phyloP scores from a whole-genome alignment of 2,113 vertebrate genomes.

The Alosa alosa region DNA sequence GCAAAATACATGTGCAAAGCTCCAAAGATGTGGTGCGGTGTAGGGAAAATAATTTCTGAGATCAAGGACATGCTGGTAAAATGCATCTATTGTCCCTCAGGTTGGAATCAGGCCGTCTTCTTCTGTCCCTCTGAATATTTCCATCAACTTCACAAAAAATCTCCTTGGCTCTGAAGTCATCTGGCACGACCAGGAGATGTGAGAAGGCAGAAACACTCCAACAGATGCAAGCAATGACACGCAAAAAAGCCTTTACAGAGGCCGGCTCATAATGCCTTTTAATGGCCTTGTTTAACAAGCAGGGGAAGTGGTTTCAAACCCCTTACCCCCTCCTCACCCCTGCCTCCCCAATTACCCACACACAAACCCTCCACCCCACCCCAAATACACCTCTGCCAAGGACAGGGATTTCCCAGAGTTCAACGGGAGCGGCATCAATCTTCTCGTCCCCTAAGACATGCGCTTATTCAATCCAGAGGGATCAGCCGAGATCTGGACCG shows the following conservation, averaged over 20 bases:
- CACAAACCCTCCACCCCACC: conserved; percentile 53
- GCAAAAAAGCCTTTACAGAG: conserved; percentile 51
- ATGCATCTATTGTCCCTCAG: background rate
- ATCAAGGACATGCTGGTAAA: background rate
- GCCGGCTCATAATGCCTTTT: conserved; percentile 64
- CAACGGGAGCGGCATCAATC: conserved; percentile 67
- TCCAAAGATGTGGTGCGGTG: background rate
- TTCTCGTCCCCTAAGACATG: conserved; percentile 56
- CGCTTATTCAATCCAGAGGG: conserved; percentile 58
- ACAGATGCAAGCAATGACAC: conserved; percentile 67
- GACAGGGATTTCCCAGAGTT: conserved; percentile 69
- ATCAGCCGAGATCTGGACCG: conserved; percentile 56
- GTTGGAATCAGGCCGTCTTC: background rate
- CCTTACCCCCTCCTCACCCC: background rate
- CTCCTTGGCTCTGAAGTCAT: conserved; percentile 37
- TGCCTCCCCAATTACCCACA: conserved; percentile 62
- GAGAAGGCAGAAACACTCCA: conserved; percentile 52
- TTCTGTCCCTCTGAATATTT: conserved; percentile 22
- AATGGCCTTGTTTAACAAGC: conserved; percentile 74
- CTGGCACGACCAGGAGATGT: conserved; percentile 52
- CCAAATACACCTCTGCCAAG: conserved; percentile 58
- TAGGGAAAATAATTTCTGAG: background rate
- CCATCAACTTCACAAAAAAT: conserved; percentile 5
- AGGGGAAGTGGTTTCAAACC: conserved; percentile 66
- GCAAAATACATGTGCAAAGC: background rate